A percentile compares a stretch with the other conserved stretches of the same genome.
phyloP scores from a whole-genome alignment of 1,140 invertebrate species.

The Drosophila miranda region DNA sequence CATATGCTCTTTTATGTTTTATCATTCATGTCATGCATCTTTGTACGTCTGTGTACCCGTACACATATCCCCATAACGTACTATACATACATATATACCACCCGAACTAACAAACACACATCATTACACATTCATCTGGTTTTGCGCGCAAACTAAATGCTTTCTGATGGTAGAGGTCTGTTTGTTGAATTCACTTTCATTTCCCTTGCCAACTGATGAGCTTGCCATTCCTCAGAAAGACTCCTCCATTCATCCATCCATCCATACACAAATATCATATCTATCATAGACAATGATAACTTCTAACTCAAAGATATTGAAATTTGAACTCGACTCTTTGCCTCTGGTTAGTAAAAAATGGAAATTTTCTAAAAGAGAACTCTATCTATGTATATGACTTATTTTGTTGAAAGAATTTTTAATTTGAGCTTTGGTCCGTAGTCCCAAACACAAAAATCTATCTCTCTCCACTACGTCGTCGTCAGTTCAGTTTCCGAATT shows the following conservation, averaged over 20 bases:
- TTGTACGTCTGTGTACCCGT: conserved; percentile 3
- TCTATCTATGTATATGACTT: conserved; percentile 16
- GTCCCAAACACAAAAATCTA: conserved; percentile 10
- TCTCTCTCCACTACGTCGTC: conserved; percentile 53
- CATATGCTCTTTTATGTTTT: conserved; percentile 34
- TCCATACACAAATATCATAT: neutral
- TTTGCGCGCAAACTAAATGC: conserved; percentile 17
- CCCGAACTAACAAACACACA: conserved; percentile 4
- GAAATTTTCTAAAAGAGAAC: conserved; percentile 37
- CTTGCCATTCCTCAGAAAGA: conserved; percentile 10
- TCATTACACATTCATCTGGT: conserved; percentile 20
- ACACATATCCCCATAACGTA: neutral
- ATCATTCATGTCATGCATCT: conserved; percentile 30
- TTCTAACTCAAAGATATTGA: conserved; percentile 41
- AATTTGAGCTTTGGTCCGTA: too few relatives aligned
- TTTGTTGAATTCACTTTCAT: conserved; percentile 9
- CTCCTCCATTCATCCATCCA: conserved; percentile 25
- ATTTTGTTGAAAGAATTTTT: conserved; percentile 20
- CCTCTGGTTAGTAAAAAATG: conserved; percentile 49
- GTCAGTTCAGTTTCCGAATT: conserved; percentile 80
- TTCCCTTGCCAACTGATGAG: conserved; percentile 12
- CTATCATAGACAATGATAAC: conserved; percentile 29
- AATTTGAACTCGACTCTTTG: conserved; percentile 39
- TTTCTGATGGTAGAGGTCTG: conserved; percentile 31
- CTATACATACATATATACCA: conserved; percentile 7